phyloP scores from a whole-genome alignment of 1,140 invertebrate genomes.

The Zaprionus ghesquierei region DNA sequence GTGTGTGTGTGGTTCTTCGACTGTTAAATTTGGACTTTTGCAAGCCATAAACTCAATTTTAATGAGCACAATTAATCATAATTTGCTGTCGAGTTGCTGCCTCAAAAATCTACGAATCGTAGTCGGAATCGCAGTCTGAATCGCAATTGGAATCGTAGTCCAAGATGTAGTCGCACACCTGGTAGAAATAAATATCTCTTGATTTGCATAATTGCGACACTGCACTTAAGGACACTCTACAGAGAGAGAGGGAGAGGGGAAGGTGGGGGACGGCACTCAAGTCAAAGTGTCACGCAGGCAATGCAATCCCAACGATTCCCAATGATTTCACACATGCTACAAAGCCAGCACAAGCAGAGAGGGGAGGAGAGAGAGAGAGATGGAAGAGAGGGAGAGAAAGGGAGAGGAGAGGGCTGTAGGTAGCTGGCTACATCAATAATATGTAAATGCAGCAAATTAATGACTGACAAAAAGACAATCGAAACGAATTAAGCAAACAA shows the following conservation, averaged over 20 bases:
- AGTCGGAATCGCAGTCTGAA: too few species aligned
- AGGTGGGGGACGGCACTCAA: background rate
- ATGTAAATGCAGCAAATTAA: slow-evolving; percentile 80
- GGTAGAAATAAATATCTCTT: slow-evolving; percentile 46
- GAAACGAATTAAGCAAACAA: slow-evolving; percentile 78
- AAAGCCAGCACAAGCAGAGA: background rate
- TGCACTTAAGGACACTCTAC: slow-evolving; percentile 37
- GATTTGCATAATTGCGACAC: slow-evolving; percentile 60
- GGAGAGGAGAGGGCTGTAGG: background rate
- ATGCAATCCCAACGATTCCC: slow-evolving; percentile 26
- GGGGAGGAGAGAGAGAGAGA: background rate
- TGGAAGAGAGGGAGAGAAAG: background rate
- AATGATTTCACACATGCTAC: slow-evolving; percentile 65
- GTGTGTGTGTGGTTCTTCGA: slow-evolving; percentile 24
- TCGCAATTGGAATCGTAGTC: too few species aligned
- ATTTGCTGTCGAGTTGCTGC: slow-evolving; percentile 66
- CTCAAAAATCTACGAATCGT: slow-evolving; percentile 9
- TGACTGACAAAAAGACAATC: slow-evolving; percentile 81
- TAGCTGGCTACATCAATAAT: slow-evolving; percentile 68
- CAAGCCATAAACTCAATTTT: slow-evolving; percentile 76
- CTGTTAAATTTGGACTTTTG: slow-evolving; percentile 61
- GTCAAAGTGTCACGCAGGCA: slow-evolving; percentile 52
- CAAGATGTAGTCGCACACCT: slow-evolving; percentile 45
- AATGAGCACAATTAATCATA: slow-evolving; percentile 76
- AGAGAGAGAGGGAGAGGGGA: background rate